Evolutionary conservation across 1,140 invertebrate species (phyloP).

Genomic region (Drosophila nigrodunni): DNA sequence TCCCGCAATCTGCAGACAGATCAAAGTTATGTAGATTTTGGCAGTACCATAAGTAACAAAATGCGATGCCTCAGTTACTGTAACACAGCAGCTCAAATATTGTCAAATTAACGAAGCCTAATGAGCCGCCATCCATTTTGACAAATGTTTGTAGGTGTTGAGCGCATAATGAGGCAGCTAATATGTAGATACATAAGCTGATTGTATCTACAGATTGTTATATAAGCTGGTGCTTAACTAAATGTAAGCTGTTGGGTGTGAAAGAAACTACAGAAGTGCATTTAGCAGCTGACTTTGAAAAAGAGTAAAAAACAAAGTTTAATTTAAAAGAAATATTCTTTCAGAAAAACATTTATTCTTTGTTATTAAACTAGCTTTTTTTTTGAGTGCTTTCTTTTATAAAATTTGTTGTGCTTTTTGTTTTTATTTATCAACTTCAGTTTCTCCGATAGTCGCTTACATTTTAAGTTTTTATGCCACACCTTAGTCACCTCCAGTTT

Average conservation of each 20-base stretch:
- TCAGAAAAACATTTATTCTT: too few species aligned
- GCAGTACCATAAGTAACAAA: background rate
- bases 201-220: background rate
- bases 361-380: too few species aligned
- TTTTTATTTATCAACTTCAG: too few species aligned
- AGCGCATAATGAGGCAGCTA: slow-evolving; percentile 47
- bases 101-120: slow-evolving; percentile 70
- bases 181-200: slow-evolving; percentile 17
- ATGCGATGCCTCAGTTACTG: background rate
- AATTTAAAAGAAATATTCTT: too few species aligned
- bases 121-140: slow-evolving; percentile 50
- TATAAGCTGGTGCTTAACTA: background rate
- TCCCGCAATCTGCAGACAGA: background rate
- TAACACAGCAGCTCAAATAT: slow-evolving; percentile 44
- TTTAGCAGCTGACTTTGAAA: background rate
- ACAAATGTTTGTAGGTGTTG: slow-evolving; percentile 46
- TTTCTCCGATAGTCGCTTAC: too few species aligned
- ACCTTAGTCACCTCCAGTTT: background rate
- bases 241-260: background rate
- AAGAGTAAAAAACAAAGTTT: too few species aligned
- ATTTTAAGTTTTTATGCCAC: too few species aligned
- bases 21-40: slow-evolving; percentile 31
- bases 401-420: too few species aligned
- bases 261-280: background rate
- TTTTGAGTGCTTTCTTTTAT: too few species aligned